These are phyloP conservation scores for Lagopus leucura DNA, from an alignment of 2,113 vertebrate genomes.

Conservation along the genomic window DNA sequence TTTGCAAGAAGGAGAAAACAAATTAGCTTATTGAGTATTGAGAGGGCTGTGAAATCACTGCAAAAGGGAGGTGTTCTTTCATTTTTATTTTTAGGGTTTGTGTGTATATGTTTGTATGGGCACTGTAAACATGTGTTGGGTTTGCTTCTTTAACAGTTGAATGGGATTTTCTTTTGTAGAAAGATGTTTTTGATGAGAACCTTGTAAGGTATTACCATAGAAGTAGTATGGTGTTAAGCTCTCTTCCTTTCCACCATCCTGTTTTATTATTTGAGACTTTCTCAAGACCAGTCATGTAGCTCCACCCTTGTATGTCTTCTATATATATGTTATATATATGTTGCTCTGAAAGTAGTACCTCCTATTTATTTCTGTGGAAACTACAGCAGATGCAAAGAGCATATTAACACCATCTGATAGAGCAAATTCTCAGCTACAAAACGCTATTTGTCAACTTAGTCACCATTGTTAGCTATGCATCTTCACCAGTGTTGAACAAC, in stretches of 20 bases:
- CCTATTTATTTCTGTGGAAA: too few species aligned
- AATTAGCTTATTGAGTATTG: accelerated
- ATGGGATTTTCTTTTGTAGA: neutral
- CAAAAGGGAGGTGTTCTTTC: neutral
- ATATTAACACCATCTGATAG: too few species aligned
- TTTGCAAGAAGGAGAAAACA: neutral
- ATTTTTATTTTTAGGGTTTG: neutral
- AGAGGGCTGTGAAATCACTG: neutral
- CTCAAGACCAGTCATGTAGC: neutral
- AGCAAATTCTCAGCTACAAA: too few species aligned
- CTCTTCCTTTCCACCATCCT: slow-evolving; percentile 40
- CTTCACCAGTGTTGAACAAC: too few species aligned
- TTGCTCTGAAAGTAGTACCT: too few species aligned
- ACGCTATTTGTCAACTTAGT: too few species aligned
- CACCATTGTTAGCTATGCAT: too few species aligned
- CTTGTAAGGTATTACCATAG: neutral
- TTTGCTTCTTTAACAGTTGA: neutral
- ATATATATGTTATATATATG: too few species aligned
- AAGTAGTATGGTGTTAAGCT: slow-evolving; percentile 14
- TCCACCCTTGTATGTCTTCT: neutral
- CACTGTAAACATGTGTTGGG: neutral
- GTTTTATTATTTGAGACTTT: slow-evolving; percentile 47
- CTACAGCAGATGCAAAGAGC: too few species aligned
- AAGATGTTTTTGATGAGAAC: neutral
- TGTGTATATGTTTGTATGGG: neutral